Evolutionary conservation across 2,888 invertebrate genomes (phyloP).

Genomic region (Thecocarcelia acutangulata): DNA sequence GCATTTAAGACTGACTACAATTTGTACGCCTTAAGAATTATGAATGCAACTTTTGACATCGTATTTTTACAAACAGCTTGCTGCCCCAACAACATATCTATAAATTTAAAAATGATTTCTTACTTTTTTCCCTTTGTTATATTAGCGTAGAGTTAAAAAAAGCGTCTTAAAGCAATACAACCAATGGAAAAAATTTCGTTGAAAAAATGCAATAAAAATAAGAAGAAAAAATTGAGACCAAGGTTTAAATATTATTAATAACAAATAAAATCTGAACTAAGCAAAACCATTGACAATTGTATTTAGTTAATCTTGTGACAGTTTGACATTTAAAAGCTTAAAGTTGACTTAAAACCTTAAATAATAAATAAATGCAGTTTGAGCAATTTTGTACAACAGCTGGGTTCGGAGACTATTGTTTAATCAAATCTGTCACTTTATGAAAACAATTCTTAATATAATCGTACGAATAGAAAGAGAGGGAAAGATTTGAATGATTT

Average conservation of each 20-base stretch:
- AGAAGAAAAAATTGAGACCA: background rate
- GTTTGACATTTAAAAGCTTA: constrained; percentile 60
- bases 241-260: constrained; percentile 26
- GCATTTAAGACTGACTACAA: constrained; percentile 34
- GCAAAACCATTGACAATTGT: constrained; percentile 54
- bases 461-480: background rate
- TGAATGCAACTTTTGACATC: constrained; percentile 46
- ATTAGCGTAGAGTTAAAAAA: constrained; percentile 9
- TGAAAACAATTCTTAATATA: background rate
- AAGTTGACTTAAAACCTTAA: constrained; percentile 38
- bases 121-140: constrained; percentile 5
- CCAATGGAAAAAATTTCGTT: background rate
- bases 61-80: constrained; percentile 54
- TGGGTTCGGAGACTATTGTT: constrained; percentile 28
- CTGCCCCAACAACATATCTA: no score
- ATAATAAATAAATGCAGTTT: constrained; percentile 31
- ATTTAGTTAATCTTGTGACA: constrained; percentile 64
- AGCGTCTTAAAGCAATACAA: background rate
- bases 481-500: background rate
- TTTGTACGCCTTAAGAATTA: constrained; percentile 22
- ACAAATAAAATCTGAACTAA: constrained; percentile 24
- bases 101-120: constrained; percentile 18
- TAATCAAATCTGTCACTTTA: constrained; percentile 12
- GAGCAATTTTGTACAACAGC: constrained; percentile 3
- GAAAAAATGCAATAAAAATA: constrained; percentile 9